Base-by-base conservation (phyloP, 2,888 invertebrate genomes). In the Folsomia candida region DNA sequence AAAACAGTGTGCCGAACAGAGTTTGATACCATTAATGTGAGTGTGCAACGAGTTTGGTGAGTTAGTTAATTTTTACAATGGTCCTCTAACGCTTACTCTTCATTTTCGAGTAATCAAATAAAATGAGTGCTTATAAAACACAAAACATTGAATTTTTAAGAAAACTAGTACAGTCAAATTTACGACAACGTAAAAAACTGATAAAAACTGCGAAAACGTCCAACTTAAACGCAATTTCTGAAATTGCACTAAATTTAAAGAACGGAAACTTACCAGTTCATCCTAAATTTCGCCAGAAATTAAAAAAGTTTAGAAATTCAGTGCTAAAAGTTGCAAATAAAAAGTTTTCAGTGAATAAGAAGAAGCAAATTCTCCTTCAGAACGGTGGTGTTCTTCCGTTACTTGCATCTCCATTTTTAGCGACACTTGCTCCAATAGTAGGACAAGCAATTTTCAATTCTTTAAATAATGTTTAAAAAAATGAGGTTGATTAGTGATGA, bases 11-110 rank as follows among this genome's bases (percentile, higher is more conserved):
- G 2, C 3, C 22, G 51, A 54, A 29, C 2, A 1, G 37, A 68
- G 18, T 29, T 62, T 57, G 68, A 68, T 28, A 61, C 24, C 1
- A 57, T 68, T 11, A 9, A 20, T 6, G 25, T 68, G 62, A 25
- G 37, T 63, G 14, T 68, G 68, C 27, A 68, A 68, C 24, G 68
- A 68, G 25, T 68, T 54, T 37, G 68, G 63, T 3, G 63, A 68
- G 37, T 1, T n/a, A 26, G 2, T 68, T 1, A 4, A 54, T 22
- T 63, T 68, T 57, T 54, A 68, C 11, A 14, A 57, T 14, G 68
- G 68, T 4, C 63, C 51, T 4, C 18, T 24, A 26, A 57, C 63
- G 18, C 22, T 68, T 24, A 22, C 54, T 9, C 37, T 68, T 2
- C 68, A 68, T 51, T 63, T 68, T 57, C 25, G 22, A 59, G 11